Conservation (phyloP, 2,888 invertebrate genomes). For the Cosmorhoe ocellata region DNA sequence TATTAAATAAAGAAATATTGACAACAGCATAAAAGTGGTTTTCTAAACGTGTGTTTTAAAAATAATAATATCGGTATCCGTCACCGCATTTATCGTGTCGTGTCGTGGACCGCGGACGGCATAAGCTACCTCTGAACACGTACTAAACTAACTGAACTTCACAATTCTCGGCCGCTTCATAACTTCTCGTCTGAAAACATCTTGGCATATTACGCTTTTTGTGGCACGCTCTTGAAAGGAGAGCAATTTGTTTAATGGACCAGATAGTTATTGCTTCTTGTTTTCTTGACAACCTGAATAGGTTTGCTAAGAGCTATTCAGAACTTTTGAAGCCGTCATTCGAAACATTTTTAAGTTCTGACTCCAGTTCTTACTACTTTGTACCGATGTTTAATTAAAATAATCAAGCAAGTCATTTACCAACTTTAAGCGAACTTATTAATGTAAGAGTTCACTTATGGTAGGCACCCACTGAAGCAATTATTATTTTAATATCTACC, state of each 20-base stretch:
- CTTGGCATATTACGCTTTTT: slow-evolving; percentile 51
- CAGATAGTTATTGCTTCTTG: slow-evolving; percentile 50
- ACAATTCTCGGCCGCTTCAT: slow-evolving; percentile 27
- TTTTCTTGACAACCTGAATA: slow-evolving; percentile 13
- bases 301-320: slow-evolving; percentile 4
- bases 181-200: slow-evolving; percentile 50
- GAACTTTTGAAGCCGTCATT: not conserved
- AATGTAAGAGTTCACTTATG: no score
- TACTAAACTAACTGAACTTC: slow-evolving; percentile 13
- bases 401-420: no score
- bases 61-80: no score
- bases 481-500: slow-evolving; percentile 11
- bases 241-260: slow-evolving; percentile 72
- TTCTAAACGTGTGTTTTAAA: no score
- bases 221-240: slow-evolving; percentile 51
- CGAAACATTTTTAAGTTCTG: no score
- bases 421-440: no score
- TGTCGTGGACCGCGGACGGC: not conserved
- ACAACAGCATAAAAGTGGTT: no score
- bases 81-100: not conserved
- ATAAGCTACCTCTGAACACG: slow-evolving; percentile 2
- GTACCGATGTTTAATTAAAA: no score
- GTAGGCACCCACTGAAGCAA: not conserved
- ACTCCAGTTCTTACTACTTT: no score
- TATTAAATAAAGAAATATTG: no score